Evolutionary conservation across 1,140 invertebrate genomes (phyloP), one percentile per base, ranked within the genome.

Genomic region (Apolygus lucorum): DNA sequence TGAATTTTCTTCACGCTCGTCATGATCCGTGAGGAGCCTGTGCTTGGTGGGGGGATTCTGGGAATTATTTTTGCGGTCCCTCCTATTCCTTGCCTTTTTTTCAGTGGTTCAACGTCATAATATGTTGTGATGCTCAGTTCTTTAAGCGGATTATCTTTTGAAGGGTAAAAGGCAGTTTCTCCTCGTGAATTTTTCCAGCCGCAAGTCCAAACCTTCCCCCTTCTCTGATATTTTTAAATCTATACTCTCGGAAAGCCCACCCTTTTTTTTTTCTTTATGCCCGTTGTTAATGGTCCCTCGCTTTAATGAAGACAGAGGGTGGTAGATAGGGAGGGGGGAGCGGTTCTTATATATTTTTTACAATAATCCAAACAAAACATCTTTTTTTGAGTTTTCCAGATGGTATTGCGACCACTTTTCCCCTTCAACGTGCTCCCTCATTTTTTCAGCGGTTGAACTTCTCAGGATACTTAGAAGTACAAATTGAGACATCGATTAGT

Each of bases 101-200:
- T n/a, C n/a, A n/a, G n/a, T n/a, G n/a, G n/a, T 42, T 42, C 34
- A 17, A 42, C 34, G 34, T 4, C 17, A 42, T 42, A 42, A 42
- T 42, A 42, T 42, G 34, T 42, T 42, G 34, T 42, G 34, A 42
- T 42, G 34, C 17, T 42, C 34, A 42, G 34, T 42, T 42, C 17
- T 42, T 42, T 42, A 42, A 42, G 34, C 34, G 34, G 34, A 42
- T 42, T 42, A 42, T 42, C 34, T 42, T 42, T 42, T 4, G 17
- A 17, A 17, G 34, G 34, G 34, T 4, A 42, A 42, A 42, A 42
- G 34, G 34, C 34, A 42, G 34, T 42, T 42, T 42, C 27, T 27
- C 63, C 63, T 62, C 4, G 59, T 62, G 59, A n/a, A 4, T 62
- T 21, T 62, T 62, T 62, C 59, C 59, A n/a, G n/a, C 4, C 59